Evolutionary conservation across 1,140 invertebrate species (phyloP).

Genomic region (Hyposmocoma kahamanoa): DNA sequence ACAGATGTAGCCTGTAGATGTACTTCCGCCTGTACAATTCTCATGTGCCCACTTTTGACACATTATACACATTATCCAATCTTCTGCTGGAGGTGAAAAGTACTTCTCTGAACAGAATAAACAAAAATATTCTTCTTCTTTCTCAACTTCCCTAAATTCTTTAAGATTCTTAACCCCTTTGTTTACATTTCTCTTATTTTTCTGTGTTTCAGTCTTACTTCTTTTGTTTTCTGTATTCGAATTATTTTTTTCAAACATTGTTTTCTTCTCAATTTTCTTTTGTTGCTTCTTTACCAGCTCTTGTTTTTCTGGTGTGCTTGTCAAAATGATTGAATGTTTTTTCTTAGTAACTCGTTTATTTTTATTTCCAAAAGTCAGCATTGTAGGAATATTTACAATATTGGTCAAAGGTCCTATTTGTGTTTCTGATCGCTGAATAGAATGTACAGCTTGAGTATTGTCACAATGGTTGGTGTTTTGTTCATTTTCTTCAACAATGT

Average conservation of each 20-base stretch:
- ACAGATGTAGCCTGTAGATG: constrained; percentile 6
- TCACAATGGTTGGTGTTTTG: background rate
- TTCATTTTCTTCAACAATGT: too few relatives aligned
- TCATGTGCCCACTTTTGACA: constrained; percentile 12
- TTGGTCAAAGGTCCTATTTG: constrained; percentile 14
- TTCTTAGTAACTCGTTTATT: constrained; percentile 9
- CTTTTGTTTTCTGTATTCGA: background rate
- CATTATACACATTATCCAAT: constrained; percentile 7
- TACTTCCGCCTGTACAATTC: constrained; percentile 6
- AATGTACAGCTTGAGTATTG: constrained; percentile 10
- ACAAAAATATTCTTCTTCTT: constrained; percentile 7
- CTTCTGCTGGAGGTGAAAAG: background rate
- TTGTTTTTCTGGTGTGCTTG: constrained; percentile 5
- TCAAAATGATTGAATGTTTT: constrained; percentile 9
- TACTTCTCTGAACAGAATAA: constrained; percentile 9
- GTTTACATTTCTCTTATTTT: background rate
- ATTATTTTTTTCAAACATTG: constrained; percentile 3
- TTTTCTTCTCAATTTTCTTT: constrained; percentile 2
- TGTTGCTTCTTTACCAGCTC: constrained; percentile 8
- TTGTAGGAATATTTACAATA: constrained; percentile 7
- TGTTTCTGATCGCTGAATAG: constrained; percentile 9
- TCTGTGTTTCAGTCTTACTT: background rate
- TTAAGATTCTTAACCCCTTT: constrained; percentile 3
- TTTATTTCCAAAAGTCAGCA: constrained; percentile 7
- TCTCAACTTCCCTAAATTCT: constrained; percentile 1